Conservation (phyloP, 2,888 invertebrate genomes). For the Blastobasis lacticolella region DNA sequence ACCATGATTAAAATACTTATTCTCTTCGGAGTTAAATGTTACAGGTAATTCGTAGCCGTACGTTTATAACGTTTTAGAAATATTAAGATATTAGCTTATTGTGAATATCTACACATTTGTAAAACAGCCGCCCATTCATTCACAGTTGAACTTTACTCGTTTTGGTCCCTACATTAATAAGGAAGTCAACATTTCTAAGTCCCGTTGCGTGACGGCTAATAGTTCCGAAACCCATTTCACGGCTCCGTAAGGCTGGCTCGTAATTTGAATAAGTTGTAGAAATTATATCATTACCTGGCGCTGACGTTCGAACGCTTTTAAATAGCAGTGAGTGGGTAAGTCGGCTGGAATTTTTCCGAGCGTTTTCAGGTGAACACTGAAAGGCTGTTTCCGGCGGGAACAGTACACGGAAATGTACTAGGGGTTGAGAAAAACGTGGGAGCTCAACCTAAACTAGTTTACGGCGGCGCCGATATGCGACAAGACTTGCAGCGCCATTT, state of each 20-base stretch:
- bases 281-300: slow-evolving; percentile 9
- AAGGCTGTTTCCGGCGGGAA: slow-evolving; percentile 53
- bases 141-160: too few relatives aligned
- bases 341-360: slow-evolving; percentile 35
- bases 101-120: too few relatives aligned
- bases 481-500: too few relatives aligned
- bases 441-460: slow-evolving; percentile 44
- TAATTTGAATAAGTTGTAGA: slow-evolving; percentile 9
- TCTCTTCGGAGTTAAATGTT: too few relatives aligned
- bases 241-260: slow-evolving; percentile 27
- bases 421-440: slow-evolving; percentile 41
- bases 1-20: too few relatives aligned
- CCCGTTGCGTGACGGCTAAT: slow-evolving; percentile 28
- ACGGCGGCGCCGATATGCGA: slow-evolving; percentile 16
- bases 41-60: too few relatives aligned
- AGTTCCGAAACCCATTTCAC: slow-evolving; percentile 28
- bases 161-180: slow-evolving; percentile 11
- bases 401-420: slow-evolving; percentile 60
- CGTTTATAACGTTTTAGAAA: too few relatives aligned
- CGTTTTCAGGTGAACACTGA: slow-evolving; percentile 45
- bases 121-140: too few relatives aligned
- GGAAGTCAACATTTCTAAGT: slow-evolving; percentile 20
- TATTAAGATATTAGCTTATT: too few relatives aligned
- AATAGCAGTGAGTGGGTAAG: slow-evolving; percentile 2
- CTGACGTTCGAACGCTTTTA: not conserved